Conservation (phyloP, 2,888 invertebrate species). For the Macaria notata region DNA sequence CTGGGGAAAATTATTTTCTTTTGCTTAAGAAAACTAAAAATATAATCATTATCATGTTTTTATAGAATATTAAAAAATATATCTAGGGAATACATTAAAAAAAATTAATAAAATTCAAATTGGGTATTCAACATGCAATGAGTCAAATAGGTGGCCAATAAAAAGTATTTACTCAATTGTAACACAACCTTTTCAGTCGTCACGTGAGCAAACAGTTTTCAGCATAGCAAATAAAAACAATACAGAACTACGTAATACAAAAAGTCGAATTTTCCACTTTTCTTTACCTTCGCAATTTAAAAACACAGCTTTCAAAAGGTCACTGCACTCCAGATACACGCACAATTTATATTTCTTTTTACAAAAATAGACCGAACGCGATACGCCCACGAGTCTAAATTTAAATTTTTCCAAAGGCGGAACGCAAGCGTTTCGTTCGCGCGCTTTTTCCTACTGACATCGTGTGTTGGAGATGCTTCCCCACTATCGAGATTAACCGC, state of each 20-base stretch:
- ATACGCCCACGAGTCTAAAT: slow-evolving; percentile 49
- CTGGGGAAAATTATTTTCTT: too few relatives aligned
- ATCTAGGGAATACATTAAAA: too few relatives aligned
- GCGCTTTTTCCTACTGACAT: slow-evolving; percentile 60
- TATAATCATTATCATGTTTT: too few relatives aligned
- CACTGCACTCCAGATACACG: slow-evolving; percentile 66
- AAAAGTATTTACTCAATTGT: slow-evolving; percentile 4
- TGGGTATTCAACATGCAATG: too few relatives aligned
- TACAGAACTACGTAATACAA: slow-evolving; percentile 26
- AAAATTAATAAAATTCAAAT: too few relatives aligned
- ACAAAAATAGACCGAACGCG: slow-evolving; percentile 56
- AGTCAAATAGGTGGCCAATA: too few relatives aligned
- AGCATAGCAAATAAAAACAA: slow-evolving; percentile 28
- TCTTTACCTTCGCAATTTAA: slow-evolving; percentile 34
- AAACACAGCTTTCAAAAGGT: slow-evolving; percentile 37
- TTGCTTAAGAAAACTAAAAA: too few relatives aligned
- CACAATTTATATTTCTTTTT: slow-evolving; percentile 47
- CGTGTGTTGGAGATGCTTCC: slow-evolving; percentile 40
- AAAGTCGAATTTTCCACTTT: slow-evolving; percentile 37
- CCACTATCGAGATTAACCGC: slow-evolving; percentile 47
- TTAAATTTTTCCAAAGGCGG: slow-evolving; percentile 39
- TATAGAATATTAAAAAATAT: too few relatives aligned
- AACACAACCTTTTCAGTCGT: slow-evolving; percentile 8
- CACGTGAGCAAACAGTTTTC: slow-evolving; percentile 18
- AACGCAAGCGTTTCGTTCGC: slow-evolving; percentile 54